phyloP scores from a whole-genome alignment of 2,888 invertebrate species.

The Standfussiana lucernea region DNA sequence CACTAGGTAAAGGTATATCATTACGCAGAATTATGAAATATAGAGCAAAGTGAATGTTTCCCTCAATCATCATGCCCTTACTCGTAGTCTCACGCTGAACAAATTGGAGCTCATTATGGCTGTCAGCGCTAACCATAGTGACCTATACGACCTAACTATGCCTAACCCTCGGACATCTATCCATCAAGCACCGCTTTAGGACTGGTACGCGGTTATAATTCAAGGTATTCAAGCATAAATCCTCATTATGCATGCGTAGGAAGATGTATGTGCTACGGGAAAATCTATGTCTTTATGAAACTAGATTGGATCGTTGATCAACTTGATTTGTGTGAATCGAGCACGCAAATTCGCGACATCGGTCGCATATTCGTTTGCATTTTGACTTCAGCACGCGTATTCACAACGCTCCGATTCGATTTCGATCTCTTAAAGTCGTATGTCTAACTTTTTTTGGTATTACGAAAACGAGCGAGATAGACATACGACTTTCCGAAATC shows the following conservation, averaged over 20 bases:
- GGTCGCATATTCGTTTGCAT: slow-evolving; percentile 2
- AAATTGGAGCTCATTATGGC: slow-evolving; percentile 60
- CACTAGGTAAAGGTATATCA: slow-evolving; percentile 1
- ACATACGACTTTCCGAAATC: too few species aligned
- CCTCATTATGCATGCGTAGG: slow-evolving; percentile 59
- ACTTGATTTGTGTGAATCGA: slow-evolving; percentile 44
- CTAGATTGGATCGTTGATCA: slow-evolving; percentile 49
- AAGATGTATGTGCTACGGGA: slow-evolving; percentile 55
- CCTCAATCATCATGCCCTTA: slow-evolving; percentile 41
- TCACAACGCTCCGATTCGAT: too few species aligned
- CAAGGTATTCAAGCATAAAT: slow-evolving; percentile 58
- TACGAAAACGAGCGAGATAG: too few species aligned
- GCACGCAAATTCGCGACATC: slow-evolving; percentile 12
- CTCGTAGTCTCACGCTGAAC: slow-evolving; percentile 32
- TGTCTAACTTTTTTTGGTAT: too few species aligned
- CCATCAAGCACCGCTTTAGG: slow-evolving; percentile 60
- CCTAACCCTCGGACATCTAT: slow-evolving; percentile 46
- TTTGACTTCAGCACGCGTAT: too few species aligned
- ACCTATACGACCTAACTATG: slow-evolving; percentile 57
- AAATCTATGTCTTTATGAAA: slow-evolving; percentile 61
- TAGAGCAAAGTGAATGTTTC: slow-evolving; percentile 55
- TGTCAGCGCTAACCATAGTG: slow-evolving; percentile 48
- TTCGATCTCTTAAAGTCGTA: too few species aligned
- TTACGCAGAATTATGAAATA: slow-evolving; percentile 51
- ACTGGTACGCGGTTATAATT: slow-evolving; percentile 42